Conservation (phyloP, 2,797 vertebrate species). For the Oreortyx pictus region DNA sequence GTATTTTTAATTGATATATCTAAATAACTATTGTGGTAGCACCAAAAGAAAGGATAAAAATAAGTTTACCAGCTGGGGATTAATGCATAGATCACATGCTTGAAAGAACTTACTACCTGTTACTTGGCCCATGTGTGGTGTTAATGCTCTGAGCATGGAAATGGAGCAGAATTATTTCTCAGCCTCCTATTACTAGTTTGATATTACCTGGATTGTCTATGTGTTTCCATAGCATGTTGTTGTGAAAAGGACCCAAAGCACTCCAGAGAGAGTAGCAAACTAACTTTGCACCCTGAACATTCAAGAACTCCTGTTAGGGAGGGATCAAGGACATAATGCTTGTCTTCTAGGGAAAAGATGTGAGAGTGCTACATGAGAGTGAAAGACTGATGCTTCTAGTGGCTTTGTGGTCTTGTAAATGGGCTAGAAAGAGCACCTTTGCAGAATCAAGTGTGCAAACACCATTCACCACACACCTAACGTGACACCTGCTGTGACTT, state of each 20-base stretch:
- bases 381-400: neutral
- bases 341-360: neutral
- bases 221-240: neutral
- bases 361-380: neutral
- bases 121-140: too few species aligned
- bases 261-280: neutral
- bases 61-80: too few species aligned
- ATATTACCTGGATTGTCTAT: neutral
- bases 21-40: too few species aligned
- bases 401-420: neutral
- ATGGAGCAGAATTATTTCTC: too few species aligned
- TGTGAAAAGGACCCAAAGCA: neutral
- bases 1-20: too few species aligned
- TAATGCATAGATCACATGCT: too few species aligned
- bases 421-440: neutral
- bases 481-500: too few species aligned
- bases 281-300: neutral
- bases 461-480: neutral
- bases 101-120: too few species aligned
- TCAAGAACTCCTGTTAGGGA: neutral
- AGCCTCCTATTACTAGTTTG: neutral
- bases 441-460: neutral
- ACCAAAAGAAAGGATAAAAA: too few species aligned
- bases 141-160: too few species aligned
- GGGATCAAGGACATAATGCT: neutral